These are phyloP conservation scores for Campylomormyrus numenius DNA, from an alignment of 2,113 vertebrate genomes.

Conservation along the genomic window DNA sequence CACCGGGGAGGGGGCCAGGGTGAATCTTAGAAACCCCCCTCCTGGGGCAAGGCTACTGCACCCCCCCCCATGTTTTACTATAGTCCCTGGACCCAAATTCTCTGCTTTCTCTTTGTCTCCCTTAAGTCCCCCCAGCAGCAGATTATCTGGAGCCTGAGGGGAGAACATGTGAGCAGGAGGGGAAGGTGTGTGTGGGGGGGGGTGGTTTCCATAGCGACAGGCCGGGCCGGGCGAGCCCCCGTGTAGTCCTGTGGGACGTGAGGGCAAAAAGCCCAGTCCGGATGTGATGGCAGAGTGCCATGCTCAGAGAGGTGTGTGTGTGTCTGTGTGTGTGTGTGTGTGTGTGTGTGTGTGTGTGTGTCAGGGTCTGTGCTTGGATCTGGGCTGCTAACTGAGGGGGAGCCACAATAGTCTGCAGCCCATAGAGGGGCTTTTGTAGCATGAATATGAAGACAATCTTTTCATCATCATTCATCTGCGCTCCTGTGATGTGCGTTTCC, in stretches of 20 bases:
- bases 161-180: background rate
- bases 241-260: conserved; percentile 46
- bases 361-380: background rate
- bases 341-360: background rate
- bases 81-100: background rate
- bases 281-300: conserved; percentile 37
- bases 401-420: background rate
- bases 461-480: background rate
- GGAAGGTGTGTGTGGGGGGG: conserved; percentile 35
- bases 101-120: conserved; percentile 16
- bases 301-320: background rate
- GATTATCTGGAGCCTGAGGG: background rate
- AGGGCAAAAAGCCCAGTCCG: conserved; percentile 47
- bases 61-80: background rate
- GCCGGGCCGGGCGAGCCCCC: conserved; percentile 54
- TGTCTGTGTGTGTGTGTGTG: conserved; percentile 1
- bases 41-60: background rate
- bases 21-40: background rate
- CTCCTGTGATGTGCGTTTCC: background rate
- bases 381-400: background rate
- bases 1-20: background rate
- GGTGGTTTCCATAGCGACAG: conserved; percentile 63
- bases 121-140: conserved; percentile 2
- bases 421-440: background rate
- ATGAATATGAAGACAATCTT: background rate